Evolutionary conservation across 2,113 vertebrate genomes (phyloP).

Genomic region (Acanthisitta chloris): DNA sequence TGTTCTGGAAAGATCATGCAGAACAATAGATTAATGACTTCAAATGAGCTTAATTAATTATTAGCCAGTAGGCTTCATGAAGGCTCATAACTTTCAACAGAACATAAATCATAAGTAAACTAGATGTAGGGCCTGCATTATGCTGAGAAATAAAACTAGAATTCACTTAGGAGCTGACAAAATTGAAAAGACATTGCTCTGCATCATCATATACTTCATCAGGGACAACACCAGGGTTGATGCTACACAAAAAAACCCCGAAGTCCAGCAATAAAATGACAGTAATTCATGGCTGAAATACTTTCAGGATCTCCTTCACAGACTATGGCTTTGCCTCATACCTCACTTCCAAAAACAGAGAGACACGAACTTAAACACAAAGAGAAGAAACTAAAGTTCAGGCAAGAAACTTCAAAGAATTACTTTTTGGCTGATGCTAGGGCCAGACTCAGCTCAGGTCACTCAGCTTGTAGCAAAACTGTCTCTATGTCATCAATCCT

Average conservation of each 20-base stretch:
- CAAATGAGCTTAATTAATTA: constrained; percentile 58
- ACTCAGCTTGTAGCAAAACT: background rate
- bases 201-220: background rate
- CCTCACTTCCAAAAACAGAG: background rate
- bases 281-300: background rate
- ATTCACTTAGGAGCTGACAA: background rate
- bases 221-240: background rate
- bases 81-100: background rate
- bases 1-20: constrained; percentile 38
- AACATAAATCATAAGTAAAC: constrained; percentile 50
- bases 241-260: background rate
- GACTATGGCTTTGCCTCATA: background rate
- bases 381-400: background rate
- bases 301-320: background rate
- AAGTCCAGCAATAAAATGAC: background rate
- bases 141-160: background rate
- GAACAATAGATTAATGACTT: constrained; percentile 51
- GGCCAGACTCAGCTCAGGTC: background rate
- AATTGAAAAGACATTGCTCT: background rate
- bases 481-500: accelerated
- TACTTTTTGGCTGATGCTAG: background rate
- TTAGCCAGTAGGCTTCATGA: constrained; percentile 37
- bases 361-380: background rate
- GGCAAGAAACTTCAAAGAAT: background rate
- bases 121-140: background rate